Base-by-base conservation (phyloP, 2,888 invertebrate species). In the Exocentrus adspersus region DNA sequence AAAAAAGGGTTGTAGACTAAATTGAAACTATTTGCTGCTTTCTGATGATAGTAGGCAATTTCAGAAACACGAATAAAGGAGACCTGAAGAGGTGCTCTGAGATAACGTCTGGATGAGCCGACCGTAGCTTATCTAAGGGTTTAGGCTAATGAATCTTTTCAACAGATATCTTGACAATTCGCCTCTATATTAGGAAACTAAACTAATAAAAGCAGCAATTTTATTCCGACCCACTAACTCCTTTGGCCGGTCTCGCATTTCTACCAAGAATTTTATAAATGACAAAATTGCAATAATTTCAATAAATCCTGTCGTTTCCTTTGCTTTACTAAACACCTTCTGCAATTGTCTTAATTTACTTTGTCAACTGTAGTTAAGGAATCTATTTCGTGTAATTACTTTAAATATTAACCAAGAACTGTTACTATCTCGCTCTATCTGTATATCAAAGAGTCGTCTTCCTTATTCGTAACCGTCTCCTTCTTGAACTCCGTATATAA, bases 171-270 rank as follows among this genome's bases (percentile, higher is more conserved):
- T 30, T 28, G 59, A 51, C 50, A 48, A 43, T 43, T 16, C 32
- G 45, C n/a, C 54, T 54, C 43, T 54, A 43, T 43, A 43, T 54
- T 54, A n/a, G 54, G 43, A 28, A 54, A 54, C 54, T 43, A 43
- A 54, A 54, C 54, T 43, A 43, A 54, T 54, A 54, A 54, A 54
- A 16, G 24, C 42, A 54, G 43, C 54, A 54, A 54, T 42, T 54
- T 54, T 54, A 24, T 43, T 20, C 16, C 54, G 54, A 42, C n/a
- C 30, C 54, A 42, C 12, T 42, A 37, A 54, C 17, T 52, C 37
- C 12, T 52, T 52, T 41, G 41, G 20, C 41, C 32, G 37, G 37
- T 19, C 24, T 54, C 54, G 12, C 16, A 42, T 54, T 21, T 42
- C 24, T 19, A 9, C 32, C 20, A 14, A 37, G 12, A 48, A 48